A percentile compares a stretch with the other conserved stretches of the same genome.
Conservation (phyloP, 2,113 vertebrate genomes). For the Opisthocomus hoazin region DNA sequence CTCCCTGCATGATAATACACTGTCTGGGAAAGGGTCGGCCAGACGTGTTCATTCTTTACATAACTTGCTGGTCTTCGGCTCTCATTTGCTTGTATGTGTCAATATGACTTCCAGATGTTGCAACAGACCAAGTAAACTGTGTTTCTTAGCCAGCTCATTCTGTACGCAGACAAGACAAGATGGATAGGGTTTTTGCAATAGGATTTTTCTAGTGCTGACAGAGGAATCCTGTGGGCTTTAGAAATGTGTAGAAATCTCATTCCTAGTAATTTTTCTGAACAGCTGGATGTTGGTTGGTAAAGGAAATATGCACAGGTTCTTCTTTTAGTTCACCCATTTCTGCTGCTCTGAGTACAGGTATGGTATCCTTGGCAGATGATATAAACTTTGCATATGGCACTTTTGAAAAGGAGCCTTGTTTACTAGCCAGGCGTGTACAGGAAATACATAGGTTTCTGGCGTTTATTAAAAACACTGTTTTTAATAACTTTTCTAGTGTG, state of each 20-base stretch:
- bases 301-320: neutral
- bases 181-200: conserved; percentile 20
- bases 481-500: conserved; percentile 42
- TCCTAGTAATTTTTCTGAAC: neutral
- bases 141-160: conserved; percentile 8
- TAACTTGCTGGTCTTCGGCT: neutral
- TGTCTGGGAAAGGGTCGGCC: neutral
- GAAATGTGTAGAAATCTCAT: neutral
- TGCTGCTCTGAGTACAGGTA: neutral
- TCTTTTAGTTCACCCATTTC: neutral
- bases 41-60: neutral
- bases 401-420: neutral
- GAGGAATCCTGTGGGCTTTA: neutral
- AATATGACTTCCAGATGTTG: conserved; percentile 57
- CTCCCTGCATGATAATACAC: neutral
- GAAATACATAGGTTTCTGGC: conserved; percentile 34
- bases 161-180: conserved; percentile 32
- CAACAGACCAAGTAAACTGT: neutral
- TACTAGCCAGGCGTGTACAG: conserved; percentile 2
- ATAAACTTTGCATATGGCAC: neutral
- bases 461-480: conserved; percentile 40
- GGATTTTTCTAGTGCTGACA: neutral
- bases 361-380: neutral
- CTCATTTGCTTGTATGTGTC: conserved; percentile 5
- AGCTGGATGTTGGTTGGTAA: neutral